A percentile compares a stretch with the other conserved stretches of the same genome.
Conservation (phyloP, 2,113 vertebrate species). For the Tragelaphus imberbis region DNA sequence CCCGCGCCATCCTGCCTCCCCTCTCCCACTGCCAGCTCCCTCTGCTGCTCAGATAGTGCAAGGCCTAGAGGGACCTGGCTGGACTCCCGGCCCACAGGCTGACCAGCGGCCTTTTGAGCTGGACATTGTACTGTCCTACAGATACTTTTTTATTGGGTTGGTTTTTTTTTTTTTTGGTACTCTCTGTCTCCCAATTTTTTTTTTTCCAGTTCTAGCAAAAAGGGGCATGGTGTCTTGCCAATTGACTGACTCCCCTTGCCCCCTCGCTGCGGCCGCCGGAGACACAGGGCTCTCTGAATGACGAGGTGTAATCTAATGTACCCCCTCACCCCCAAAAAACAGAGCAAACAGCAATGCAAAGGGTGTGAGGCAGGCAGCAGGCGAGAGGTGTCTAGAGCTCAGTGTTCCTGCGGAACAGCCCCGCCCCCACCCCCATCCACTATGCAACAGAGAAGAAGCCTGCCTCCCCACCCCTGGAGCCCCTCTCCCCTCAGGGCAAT, state of each 20-base stretch:
- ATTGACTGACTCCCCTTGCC: background rate
- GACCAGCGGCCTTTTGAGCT: background rate
- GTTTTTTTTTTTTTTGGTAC: background rate
- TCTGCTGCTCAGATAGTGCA: background rate
- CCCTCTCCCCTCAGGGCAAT: background rate
- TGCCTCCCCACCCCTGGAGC: background rate
- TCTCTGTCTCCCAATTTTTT: background rate
- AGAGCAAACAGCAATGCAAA: slow-evolving; percentile 80
- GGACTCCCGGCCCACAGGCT: background rate
- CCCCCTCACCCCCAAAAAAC: slow-evolving; percentile 62
- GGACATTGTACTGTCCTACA: background rate
- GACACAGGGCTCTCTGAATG: slow-evolving; percentile 28
- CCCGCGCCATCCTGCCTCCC: background rate
- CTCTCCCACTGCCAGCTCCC: background rate
- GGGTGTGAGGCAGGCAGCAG: slow-evolving; percentile 81
- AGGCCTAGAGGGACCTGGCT: slow-evolving; percentile 16
- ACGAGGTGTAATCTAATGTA: slow-evolving; percentile 86
- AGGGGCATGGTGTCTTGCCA: background rate
- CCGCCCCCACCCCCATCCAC: slow-evolving; percentile 41
- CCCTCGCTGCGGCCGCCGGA: background rate
- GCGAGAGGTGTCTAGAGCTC: slow-evolving; percentile 80
- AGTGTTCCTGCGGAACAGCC: slow-evolving; percentile 90
- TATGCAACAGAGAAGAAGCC: slow-evolving; percentile 40
- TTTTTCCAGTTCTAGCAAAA: slow-evolving; percentile 36
- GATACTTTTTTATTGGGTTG: background rate